Base-by-base conservation (phyloP, 2,113 vertebrate species). In the Seriola rivoliana region DNA sequence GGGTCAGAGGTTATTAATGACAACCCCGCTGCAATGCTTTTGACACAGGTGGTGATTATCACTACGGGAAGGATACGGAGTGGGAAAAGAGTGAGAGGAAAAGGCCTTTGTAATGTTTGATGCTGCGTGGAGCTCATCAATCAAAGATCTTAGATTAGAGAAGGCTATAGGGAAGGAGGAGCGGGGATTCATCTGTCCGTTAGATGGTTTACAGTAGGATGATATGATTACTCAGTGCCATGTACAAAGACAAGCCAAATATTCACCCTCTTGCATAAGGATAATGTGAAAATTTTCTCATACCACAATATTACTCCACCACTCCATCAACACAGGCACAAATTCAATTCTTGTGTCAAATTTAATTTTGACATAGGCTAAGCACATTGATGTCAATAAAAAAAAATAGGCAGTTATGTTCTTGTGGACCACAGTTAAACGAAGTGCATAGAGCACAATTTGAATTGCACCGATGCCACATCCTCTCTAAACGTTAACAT, bases 1-100 rank as follows among this genome's bases (percentile, higher is more conserved):
- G 68, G 78, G 81, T 90, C 88, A 80, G 68, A 81, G 73, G 71
- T 87, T 76, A 66, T 82, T 83, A 85, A 89, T 82, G 86, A 87
- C 77, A 44, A 66, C 58, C 34, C 64, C 52, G 57, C 65, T 65
- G 25, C 55, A 74, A 34, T 71, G 76, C 83, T 76, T 87, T 80
- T 63, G 69, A 84, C 17, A 38, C 75, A 50, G 65, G 69, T 67
- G 78, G 81, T 83, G 73, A 84, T 91, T 88, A 91, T 91, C 89
- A 54, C 82, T 48, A 10, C 46, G 4, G 78, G 86, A 88, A 74
- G 40, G 79, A 86, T 65, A 69, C 21, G 50, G 59, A 60, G 66
- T 60, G 71, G 59, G 42, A 81, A 82, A 57, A 36, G 21, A 52
- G 71, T 14, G 36, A 29, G 72, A 54, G 77, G 82, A 78, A 46